Conservation (phyloP, 2,113 vertebrate genomes). For the Tringa solitaria region DNA sequence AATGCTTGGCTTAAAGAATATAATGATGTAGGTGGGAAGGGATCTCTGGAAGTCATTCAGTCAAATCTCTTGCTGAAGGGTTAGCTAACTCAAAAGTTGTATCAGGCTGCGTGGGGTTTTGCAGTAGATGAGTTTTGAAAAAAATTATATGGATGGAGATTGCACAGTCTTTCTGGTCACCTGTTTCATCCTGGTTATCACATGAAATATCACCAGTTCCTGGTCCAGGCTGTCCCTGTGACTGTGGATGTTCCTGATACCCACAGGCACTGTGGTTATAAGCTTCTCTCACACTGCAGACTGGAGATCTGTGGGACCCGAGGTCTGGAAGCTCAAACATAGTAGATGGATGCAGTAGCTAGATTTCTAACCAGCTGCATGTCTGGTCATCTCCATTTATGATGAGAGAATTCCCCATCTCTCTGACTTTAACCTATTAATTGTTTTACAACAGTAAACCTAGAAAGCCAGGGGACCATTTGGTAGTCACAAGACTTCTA, state of each 20-base stretch:
- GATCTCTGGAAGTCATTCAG: neutral
- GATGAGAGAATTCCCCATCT: neutral
- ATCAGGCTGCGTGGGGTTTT: neutral
- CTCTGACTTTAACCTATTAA: neutral
- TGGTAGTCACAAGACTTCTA: neutral
- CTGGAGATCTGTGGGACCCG: neutral
- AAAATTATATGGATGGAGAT: fast-evolving
- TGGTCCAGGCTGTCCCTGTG: neutral
- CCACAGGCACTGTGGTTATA: neutral
- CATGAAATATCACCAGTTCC: neutral
- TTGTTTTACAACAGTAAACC: too few species aligned
- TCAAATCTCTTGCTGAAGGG: neutral
- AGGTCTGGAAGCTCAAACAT: neutral
- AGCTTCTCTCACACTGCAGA: neutral
- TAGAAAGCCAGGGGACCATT: neutral
- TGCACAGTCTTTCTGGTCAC: neutral
- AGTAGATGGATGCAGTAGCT: neutral
- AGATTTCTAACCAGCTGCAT: neutral
- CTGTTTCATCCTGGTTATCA: neutral
- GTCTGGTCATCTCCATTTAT: neutral
- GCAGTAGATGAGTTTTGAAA: neutral
- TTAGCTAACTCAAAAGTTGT: neutral
- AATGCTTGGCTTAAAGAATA: neutral
- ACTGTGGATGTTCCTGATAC: neutral
- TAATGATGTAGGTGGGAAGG: neutral